These are phyloP conservation scores for Odontophorus gujanensis DNA, from an alignment of 2,113 vertebrate species.

Conservation along the genomic window DNA sequence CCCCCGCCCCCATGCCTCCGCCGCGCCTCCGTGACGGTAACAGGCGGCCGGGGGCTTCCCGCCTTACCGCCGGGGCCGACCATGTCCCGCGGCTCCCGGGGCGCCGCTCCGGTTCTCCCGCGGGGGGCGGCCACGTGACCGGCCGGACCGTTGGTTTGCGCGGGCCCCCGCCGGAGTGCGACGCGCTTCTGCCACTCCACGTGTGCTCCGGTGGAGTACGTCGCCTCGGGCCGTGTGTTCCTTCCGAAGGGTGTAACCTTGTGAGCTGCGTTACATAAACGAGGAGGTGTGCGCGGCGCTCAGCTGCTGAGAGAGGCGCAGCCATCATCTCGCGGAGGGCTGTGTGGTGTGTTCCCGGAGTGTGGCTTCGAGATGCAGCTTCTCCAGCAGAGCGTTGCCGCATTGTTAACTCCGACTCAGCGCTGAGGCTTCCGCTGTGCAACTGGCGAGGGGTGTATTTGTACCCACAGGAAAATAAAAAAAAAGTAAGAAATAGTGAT, in stretches of 20 bases:
- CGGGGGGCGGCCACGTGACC: too few relatives aligned
- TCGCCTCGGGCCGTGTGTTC: background rate
- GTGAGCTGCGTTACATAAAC: background rate
- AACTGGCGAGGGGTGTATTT: background rate
- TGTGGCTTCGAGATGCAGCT: background rate
- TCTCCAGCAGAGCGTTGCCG: background rate
- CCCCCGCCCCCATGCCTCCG: background rate
- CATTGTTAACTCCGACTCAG: background rate
- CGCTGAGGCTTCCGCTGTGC: background rate
- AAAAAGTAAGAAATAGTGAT: background rate
- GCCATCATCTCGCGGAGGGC: accelerated
- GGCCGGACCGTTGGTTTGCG: too few relatives aligned
- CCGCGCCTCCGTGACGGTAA: background rate
- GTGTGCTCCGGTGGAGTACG: background rate
- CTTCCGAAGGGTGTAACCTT: background rate
- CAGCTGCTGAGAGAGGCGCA: background rate
- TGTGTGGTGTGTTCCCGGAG: background rate
- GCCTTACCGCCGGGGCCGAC: background rate
- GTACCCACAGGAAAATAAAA: background rate
- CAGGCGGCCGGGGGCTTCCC: background rate
- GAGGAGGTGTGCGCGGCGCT: accelerated
- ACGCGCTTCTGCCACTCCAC: too few relatives aligned
- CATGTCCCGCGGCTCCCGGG: too few relatives aligned
- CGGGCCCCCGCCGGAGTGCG: too few relatives aligned
- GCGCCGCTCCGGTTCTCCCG: too few relatives aligned